Evolutionary conservation across 2,888 invertebrate species (phyloP).

Genomic region (Strigamia crassipes): DNA sequence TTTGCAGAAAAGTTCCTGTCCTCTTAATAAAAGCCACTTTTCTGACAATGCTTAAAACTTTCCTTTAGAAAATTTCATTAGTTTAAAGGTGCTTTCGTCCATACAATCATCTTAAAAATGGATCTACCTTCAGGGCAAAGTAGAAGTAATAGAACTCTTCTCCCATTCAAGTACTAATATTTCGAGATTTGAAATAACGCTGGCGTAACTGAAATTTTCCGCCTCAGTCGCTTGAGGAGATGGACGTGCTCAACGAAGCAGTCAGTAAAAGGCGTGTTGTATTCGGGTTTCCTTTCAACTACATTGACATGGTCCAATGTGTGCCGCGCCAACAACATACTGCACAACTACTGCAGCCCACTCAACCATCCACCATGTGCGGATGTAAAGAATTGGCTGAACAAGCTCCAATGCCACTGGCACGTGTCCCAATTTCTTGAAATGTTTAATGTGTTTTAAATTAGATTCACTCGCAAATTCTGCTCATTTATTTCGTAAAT

Average conservation of each 20-base stretch:
- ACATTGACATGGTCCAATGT: conserved; percentile 19
- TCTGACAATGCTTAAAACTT: no score
- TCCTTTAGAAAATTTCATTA: no score
- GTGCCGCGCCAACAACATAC: not conserved
- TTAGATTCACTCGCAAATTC: not conserved
- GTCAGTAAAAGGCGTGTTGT: not conserved
- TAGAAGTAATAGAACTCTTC: not conserved
- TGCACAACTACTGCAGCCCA: not conserved
- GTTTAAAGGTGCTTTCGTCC: not conserved
- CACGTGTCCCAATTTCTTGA: not conserved
- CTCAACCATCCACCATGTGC: not conserved
- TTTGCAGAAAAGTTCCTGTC: no score
- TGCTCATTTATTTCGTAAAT: not conserved
- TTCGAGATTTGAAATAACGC: not conserved
- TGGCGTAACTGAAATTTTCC: not conserved
- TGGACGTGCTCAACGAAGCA: conserved; percentile 18
- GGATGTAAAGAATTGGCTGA: not conserved
- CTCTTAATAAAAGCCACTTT: no score
- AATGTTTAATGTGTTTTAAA: not conserved
- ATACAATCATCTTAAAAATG: not conserved
- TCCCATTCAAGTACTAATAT: not conserved
- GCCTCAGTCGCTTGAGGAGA: not conserved
- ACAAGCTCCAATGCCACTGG: not conserved
- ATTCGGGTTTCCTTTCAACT: not conserved
- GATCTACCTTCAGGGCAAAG: not conserved